phyloP scores from a whole-genome alignment of 2,888 invertebrate species.

The Dryococelus australis region DNA sequence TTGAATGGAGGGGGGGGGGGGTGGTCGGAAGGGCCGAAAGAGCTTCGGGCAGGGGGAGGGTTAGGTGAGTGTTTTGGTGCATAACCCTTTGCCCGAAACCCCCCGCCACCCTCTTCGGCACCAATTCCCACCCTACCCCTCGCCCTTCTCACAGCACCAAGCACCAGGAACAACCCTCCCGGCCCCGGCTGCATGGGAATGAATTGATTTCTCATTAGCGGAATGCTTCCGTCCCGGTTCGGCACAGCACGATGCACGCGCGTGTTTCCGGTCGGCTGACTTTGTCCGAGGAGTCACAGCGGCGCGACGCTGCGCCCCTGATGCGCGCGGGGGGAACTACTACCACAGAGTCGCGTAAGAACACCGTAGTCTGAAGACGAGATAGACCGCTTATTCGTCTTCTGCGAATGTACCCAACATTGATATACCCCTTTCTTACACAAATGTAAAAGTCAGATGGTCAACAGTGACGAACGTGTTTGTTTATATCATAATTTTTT shows the following conservation, averaged over 20 bases:
- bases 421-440: no score
- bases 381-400: no score
- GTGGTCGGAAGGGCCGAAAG: background rate
- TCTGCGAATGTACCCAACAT: no score
- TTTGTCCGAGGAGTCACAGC: no score
- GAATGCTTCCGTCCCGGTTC: background rate
- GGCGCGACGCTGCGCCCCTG: background rate
- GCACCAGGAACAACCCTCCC: background rate
- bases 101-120: background rate
- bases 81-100: background rate
- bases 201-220: conserved; percentile 30
- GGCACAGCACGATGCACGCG: background rate
- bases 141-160: background rate
- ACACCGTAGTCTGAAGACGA: no score
- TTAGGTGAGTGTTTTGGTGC: background rate
- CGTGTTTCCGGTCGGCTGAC: background rate
- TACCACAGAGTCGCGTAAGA: no score
- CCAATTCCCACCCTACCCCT: background rate
- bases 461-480: no score
- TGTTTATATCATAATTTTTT: no score
- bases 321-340: no score
- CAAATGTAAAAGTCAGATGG: no score
- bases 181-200: background rate
- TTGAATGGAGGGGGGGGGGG: background rate
- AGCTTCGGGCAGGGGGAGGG: background rate